Evolutionary conservation across 2,888 invertebrate genomes (phyloP), one percentile per base, ranked within the genome.

Genomic region (Monopis laevigella): DNA sequence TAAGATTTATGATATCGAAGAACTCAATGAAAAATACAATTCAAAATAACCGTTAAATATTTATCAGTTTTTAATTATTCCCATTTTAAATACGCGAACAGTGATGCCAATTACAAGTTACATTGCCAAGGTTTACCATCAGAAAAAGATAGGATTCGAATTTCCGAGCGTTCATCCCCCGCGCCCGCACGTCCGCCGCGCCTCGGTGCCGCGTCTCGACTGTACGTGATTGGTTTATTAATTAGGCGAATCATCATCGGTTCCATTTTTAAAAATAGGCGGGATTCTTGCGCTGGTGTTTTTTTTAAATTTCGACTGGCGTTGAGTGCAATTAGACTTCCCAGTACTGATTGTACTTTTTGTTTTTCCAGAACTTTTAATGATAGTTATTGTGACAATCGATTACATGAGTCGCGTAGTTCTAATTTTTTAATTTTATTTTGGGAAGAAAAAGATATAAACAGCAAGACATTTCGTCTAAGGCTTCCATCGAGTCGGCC

Each of bases 191-290:
- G 75, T 70, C 75, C 74, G 73, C 69, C 77, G 77, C 77, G 63
- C 77, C 70, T 71, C 72, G 69, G 62, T 66, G 74, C 75, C 78
- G 78, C 75, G 77, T 74, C 80, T 71, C 75, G 72, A 71, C 66
- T 73, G 77, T 75, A 78, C 80, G 80, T 80, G 80, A 80, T 80
- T 80, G 80, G 80, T 75, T 80, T 80, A 78, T 78, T 78, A 80
- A 80, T 80, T 80, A 80, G 75, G 72, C 77, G 78, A 78, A 77
- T 80, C 77, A 78, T 77, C 77, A 54, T 55, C 56, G 53, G 57
- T 58, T 59, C 59, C 59, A 58, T 78, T 80, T 80, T 80, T 73
- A 77, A 80, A 78, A 78, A 80, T 80, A 80, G 78, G 77, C 75
- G 77, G 78, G 78, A 80, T 80, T 77, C 75, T 77, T 78, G 59